Conservation (phyloP, 2,888 invertebrate species). For the Bombylius discolor region DNA sequence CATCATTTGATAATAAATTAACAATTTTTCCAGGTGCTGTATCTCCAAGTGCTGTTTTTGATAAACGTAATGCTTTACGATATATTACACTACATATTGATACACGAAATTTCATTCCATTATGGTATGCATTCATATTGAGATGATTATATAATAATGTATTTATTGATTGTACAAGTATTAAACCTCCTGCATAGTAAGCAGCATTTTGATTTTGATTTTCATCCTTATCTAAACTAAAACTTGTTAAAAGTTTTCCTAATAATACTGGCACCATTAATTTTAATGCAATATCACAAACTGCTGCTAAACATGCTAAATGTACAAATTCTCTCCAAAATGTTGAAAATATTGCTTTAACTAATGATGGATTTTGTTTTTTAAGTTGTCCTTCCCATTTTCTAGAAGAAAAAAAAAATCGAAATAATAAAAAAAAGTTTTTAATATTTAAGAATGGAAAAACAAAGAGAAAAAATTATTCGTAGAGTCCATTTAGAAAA, state of each 20-base stretch:
- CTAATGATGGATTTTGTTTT: slow-evolving; percentile 13
- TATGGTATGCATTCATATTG: slow-evolving; percentile 56
- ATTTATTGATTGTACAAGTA: slow-evolving; percentile 28
- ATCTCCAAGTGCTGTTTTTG: slow-evolving; percentile 57
- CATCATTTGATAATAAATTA: slow-evolving; percentile 78
- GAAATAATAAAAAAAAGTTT: neutral
- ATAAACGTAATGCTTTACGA: slow-evolving; percentile 62
- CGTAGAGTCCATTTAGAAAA: too few species aligned
- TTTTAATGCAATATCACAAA: slow-evolving; percentile 16
- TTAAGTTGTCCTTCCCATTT: slow-evolving; percentile 14
- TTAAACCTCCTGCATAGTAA: slow-evolving; percentile 41
- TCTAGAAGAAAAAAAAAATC: slow-evolving; percentile 5
- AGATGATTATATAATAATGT: slow-evolving; percentile 47
- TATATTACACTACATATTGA: slow-evolving; percentile 74
- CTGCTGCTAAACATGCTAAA: slow-evolving; percentile 10
- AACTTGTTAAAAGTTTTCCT: slow-evolving; percentile 15
- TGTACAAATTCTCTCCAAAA: slow-evolving; percentile 16
- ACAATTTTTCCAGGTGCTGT: slow-evolving; percentile 80
- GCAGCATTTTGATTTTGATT: slow-evolving; percentile 35
- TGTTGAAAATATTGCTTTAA: slow-evolving; percentile 14
- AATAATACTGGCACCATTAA: slow-evolving; percentile 15
- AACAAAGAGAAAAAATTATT: neutral
- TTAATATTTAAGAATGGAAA: neutral
- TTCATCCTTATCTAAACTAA: slow-evolving; percentile 7
- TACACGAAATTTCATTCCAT: slow-evolving; percentile 70